Conservation (phyloP, 1,140 invertebrate species). For the Drosophila pandora region DNA sequence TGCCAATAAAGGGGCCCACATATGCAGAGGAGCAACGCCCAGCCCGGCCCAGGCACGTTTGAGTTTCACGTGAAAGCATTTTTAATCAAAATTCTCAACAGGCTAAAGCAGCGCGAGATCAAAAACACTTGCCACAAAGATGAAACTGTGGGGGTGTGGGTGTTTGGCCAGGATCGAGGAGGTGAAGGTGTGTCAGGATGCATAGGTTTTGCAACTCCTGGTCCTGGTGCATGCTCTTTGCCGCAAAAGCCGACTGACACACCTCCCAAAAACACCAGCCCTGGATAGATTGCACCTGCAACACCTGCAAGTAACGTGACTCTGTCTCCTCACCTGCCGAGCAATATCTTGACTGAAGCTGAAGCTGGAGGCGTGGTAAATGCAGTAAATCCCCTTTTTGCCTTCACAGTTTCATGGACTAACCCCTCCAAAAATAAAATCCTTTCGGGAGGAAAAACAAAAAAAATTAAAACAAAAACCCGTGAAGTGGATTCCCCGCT, state of each 20-base stretch:
- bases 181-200: conserved; percentile 14
- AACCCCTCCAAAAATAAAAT: conserved; percentile 1
- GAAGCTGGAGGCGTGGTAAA: conserved; percentile 32
- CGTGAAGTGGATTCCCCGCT: conserved; percentile 19
- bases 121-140: conserved; percentile 76
- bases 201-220: conserved; percentile 41
- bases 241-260: conserved; percentile 64
- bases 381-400: conserved; percentile 68
- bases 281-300: conserved; percentile 78
- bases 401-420: conserved; percentile 67
- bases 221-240: conserved; percentile 35
- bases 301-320: conserved; percentile 81
- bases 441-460: conserved; percentile 16
- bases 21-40: conserved; percentile 29
- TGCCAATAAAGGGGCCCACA: conserved; percentile 50
- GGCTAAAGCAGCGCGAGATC: conserved; percentile 79
- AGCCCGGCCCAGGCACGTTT: conserved; percentile 66
- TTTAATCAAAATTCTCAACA: conserved; percentile 82
- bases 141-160: conserved; percentile 17
- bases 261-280: conserved; percentile 16
- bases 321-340: conserved; percentile 55
- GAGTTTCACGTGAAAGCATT: conserved; percentile 80
- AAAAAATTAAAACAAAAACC: conserved; percentile 26
- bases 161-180: neutral
- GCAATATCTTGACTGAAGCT: conserved; percentile 41